Evolutionary conservation across 2,797 vertebrate genomes (phyloP), one percentile per base, ranked within the genome.

Genomic region (Sebastes itinus): DNA sequence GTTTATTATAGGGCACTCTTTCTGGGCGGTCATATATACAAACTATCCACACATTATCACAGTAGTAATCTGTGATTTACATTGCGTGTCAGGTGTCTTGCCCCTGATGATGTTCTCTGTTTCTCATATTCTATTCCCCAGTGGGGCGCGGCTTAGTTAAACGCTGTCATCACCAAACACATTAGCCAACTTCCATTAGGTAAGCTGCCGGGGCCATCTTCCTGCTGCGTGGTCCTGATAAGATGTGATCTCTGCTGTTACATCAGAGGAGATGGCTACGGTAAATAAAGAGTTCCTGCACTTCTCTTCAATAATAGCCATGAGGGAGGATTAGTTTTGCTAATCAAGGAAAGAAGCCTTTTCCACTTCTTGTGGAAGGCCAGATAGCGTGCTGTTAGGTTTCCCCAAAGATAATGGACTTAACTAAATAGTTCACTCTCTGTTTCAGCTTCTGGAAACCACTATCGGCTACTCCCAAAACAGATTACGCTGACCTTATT

Each of bases 211-310:
- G 83, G 84, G 85, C 78, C 81, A 85, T 83, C 87, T 91, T 91
- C 91, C 93, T 91, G 87, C 92, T 93, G 91, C 88, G 78, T 5
- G 5, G 65, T 25, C 59, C 88, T 77, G 92, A 95, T 93, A 93
- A 94, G 92, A 93, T 91, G 77, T 3, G 69, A 92, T 93, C 89
- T 85, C 74, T 78, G 77, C 46, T 56, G 74, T 87, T 83, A 56
- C 70, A 84, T 88, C 75, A 82, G 74, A 89, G 89, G 87, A 92
- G 85, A 90, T 80, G 77, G 82, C 85, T 75, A 62, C 3, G 56
- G 86, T 86, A 90, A 93, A 92, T 88, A 92, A 88, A 78, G 92
- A 91, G 84, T 90, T 90, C 87, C 90, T 89, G 86, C 86, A 86
- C 84, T 89, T 82, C 52, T 32, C 82, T 83, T 81, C 72, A 83